phyloP scores from a whole-genome alignment of 2,797 vertebrate genomes.

The Cheirogaleus major region DNA sequence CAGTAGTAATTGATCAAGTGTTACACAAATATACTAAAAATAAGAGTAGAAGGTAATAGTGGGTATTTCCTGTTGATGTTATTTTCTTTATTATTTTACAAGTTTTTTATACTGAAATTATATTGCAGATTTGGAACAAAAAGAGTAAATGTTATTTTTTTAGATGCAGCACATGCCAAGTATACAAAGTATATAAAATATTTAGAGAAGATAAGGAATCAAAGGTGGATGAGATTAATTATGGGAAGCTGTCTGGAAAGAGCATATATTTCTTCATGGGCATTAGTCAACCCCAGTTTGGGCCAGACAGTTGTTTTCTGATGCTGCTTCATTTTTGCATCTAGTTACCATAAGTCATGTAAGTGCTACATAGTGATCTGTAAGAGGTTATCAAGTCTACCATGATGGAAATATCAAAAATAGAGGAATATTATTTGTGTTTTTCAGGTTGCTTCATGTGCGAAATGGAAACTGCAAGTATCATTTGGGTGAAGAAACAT shows the following conservation, averaged over 20 bases:
- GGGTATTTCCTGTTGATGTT: background rate
- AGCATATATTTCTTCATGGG: background rate
- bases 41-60: background rate
- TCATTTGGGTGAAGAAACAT: slow-evolving; percentile 98
- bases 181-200: background rate
- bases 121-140: slow-evolving; percentile 36
- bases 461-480: slow-evolving; percentile 99
- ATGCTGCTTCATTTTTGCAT: background rate
- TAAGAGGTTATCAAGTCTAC: background rate
- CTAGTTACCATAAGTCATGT: background rate
- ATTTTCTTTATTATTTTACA: background rate
- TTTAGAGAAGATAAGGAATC: slow-evolving; percentile 24
- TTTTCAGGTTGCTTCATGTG: slow-evolving; percentile 95
- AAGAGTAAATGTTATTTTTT: background rate
- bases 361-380: background rate
- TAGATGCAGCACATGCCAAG: background rate
- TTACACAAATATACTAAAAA: background rate
- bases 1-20: background rate
- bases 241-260: background rate
- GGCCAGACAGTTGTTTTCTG: background rate
- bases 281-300: background rate
- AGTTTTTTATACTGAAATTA: background rate
- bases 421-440: background rate
- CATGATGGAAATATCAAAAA: background rate
- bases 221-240: background rate